A percentile compares a stretch with the other conserved stretches of the same genome.
Conservation (phyloP, 2,113 vertebrate genomes). For the Spea bombifrons region DNA sequence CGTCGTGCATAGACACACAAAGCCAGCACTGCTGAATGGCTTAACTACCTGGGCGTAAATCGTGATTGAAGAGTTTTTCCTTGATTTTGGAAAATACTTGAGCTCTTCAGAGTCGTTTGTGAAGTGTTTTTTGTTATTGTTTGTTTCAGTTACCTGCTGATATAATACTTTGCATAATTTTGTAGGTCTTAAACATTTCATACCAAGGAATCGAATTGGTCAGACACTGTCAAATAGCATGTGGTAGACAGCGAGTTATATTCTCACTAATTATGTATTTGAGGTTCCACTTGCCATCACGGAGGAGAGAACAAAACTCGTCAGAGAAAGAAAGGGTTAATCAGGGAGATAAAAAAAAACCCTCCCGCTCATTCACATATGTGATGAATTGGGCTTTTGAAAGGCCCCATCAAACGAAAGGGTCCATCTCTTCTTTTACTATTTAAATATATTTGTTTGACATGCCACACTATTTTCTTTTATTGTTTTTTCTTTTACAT, state of each 20-base stretch:
- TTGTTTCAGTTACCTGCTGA: constrained; percentile 24
- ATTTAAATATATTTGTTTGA: no score
- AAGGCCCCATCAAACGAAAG: no score
- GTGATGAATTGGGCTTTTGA: no score
- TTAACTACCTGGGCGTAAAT: background rate
- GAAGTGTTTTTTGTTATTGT: constrained; percentile 38
- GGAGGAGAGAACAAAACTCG: no score
- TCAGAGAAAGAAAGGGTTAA: no score
- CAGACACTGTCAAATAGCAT: constrained; percentile 13
- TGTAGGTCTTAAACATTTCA: background rate
- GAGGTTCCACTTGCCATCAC: no score
- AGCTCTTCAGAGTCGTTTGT: constrained; percentile 22
- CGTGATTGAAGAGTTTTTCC: constrained; percentile 26
- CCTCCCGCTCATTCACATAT: no score
- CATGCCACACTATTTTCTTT: no score
- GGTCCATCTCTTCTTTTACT: no score
- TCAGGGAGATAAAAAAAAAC: no score
- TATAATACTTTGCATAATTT: constrained; percentile 16
- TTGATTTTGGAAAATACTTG: constrained; percentile 24
- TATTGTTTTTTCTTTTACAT: no score
- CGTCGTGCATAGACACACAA: background rate
- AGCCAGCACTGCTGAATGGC: background rate
- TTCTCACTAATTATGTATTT: no score
- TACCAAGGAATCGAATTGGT: constrained; percentile 7
- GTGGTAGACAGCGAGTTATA: background rate